These are phyloP conservation scores for Psix sp. DNA, from an alignment of 1,140 invertebrate genomes.

Conservation along the genomic window DNA sequence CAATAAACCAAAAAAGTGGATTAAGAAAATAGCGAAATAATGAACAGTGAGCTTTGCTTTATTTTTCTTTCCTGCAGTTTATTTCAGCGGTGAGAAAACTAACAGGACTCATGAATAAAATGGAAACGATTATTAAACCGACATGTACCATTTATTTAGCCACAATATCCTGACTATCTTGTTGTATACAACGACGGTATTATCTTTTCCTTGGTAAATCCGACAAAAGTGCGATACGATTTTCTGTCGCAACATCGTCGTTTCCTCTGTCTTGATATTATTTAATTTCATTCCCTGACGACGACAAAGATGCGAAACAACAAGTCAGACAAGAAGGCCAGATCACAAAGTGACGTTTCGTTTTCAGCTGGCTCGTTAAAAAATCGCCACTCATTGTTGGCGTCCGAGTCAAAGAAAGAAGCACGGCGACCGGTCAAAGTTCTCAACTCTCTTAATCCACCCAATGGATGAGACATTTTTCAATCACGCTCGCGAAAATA, in stretches of 20 bases:
- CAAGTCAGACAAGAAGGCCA: too few relatives aligned
- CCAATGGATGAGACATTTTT: too few relatives aligned
- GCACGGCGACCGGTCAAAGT: too few relatives aligned
- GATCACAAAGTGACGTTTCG: too few relatives aligned
- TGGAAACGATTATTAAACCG: conserved; percentile 22
- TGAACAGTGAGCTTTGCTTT: not conserved
- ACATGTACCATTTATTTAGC: conserved; percentile 41
- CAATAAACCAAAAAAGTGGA: too few relatives aligned
- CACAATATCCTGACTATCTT: conserved; percentile 47
- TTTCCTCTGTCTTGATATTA: conserved; percentile 15
- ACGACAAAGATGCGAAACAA: too few relatives aligned
- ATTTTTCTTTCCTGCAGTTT: not conserved
- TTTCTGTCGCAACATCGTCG: conserved; percentile 21
- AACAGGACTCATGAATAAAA: conserved; percentile 18
- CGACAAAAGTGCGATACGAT: conserved; percentile 28
- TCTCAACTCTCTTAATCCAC: conserved; percentile 32
- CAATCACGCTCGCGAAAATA: too few relatives aligned
- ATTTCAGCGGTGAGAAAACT: not conserved
- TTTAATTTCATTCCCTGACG: too few relatives aligned
- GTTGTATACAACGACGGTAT: conserved; percentile 30
- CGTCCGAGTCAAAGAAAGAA: too few relatives aligned
- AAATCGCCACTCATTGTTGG: too few relatives aligned
- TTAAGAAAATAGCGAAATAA: too few relatives aligned
- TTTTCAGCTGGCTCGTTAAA: too few relatives aligned
- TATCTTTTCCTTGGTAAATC: conserved; percentile 45